Evolutionary conservation across 2,113 vertebrate species (phyloP).

Genomic region (Triplophysa siluroides): DNA sequence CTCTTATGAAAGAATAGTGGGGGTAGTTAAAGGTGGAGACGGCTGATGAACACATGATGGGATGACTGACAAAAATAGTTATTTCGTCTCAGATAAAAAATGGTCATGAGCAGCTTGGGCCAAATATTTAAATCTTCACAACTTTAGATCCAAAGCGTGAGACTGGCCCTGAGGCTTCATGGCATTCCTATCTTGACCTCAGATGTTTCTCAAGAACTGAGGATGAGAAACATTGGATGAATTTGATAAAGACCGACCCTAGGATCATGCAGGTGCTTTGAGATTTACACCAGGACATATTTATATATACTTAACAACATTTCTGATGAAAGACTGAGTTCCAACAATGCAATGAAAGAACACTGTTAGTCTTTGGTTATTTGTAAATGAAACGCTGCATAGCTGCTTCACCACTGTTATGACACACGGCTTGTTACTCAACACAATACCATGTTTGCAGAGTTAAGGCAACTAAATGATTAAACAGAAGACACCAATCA

Average conservation of each 20-base stretch:
- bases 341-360: no score
- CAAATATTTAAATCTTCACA: background rate
- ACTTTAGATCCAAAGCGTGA: background rate
- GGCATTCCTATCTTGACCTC: conserved; percentile 11
- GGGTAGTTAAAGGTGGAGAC: background rate
- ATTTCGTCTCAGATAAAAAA: background rate
- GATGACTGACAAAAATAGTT: background rate
- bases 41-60: conserved; percentile 6
- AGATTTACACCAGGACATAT: no score
- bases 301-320: no score
- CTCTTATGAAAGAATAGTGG: background rate
- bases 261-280: no score
- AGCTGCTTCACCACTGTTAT: no score
- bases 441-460: no score
- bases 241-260: background rate
- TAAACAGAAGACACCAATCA: no score
- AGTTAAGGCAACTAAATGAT: no score
- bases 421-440: no score
- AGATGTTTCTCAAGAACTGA: background rate
- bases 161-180: conserved; percentile 12
- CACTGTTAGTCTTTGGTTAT: no score
- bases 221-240: conserved; percentile 7
- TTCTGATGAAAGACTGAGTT: no score
- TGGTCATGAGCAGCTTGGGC: background rate
- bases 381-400: no score